phyloP scores from a whole-genome alignment of 2,888 invertebrate species.

The Escarpia spicata region DNA sequence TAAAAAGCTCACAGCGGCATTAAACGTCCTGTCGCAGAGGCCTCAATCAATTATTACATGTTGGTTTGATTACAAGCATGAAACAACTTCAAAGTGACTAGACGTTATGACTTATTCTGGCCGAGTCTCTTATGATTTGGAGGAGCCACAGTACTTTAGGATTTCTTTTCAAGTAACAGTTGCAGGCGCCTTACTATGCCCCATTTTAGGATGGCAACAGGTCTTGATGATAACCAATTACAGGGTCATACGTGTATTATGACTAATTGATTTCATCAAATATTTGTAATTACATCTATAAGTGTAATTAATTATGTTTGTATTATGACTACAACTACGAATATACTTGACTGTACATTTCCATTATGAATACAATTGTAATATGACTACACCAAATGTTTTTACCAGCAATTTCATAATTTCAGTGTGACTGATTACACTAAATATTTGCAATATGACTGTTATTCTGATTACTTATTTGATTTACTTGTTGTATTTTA shows the following conservation, averaged over 20 bases:
- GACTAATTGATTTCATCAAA: not conserved
- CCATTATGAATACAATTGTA: not conserved
- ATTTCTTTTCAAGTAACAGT: not conserved
- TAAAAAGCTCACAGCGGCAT: not conserved
- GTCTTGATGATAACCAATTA: not conserved
- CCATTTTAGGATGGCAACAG: not conserved
- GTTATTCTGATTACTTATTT: not conserved
- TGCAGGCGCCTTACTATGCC: not conserved
- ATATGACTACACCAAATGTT: not conserved
- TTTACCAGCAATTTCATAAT: not conserved
- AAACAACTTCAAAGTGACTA: not conserved
- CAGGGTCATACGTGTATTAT: not conserved
- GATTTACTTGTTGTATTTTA: too few relatives aligned
- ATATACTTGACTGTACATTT: too few relatives aligned
- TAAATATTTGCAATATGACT: not conserved
- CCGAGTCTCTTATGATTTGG: not conserved
- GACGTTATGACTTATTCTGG: not conserved
- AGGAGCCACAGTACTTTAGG: not conserved
- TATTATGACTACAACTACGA: too few relatives aligned
- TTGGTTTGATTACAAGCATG: not conserved
- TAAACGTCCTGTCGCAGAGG: not conserved
- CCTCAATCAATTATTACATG: not conserved
- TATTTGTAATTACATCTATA: too few relatives aligned
- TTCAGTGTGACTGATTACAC: not conserved
- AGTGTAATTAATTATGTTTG: too few relatives aligned